Conservation (phyloP, 2,888 invertebrate genomes). For the Xestia sexstrigata region DNA sequence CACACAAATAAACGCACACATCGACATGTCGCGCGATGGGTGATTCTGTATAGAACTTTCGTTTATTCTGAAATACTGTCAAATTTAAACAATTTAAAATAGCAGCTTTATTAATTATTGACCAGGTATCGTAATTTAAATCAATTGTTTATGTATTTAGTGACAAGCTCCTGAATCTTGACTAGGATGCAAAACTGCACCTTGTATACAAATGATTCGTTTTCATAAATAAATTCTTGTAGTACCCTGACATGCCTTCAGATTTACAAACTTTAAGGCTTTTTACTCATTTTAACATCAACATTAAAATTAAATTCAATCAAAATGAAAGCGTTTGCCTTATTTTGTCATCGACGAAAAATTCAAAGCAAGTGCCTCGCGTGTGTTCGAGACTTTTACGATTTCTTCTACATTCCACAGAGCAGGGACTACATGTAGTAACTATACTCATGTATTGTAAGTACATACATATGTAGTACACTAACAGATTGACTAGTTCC, state of each 20-base stretch:
- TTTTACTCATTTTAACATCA: background rate
- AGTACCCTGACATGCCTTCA: background rate
- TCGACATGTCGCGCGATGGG: no score
- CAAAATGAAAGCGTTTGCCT: constrained; percentile 60
- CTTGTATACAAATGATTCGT: background rate
- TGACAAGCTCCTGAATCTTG: no score
- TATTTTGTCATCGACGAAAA: constrained; percentile 44
- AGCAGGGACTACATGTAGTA: constrained; percentile 27
- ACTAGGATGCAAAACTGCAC: no score
- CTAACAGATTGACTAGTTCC: background rate
- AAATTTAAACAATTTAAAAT: no score
- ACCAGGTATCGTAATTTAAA: no score
- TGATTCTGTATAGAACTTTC: no score
- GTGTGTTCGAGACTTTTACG: constrained; percentile 70
- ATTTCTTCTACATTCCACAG: constrained; percentile 68
- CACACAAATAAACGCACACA: no score
- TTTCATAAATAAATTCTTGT: background rate
- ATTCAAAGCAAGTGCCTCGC: constrained; percentile 63
- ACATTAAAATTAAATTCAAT: background rate
- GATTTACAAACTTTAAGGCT: background rate
- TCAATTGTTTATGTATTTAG: no score
- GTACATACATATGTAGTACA: background rate
- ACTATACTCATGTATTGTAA: constrained; percentile 18
- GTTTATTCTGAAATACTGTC: no score
- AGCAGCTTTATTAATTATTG: no score